These are phyloP conservation scores for Encarsia formosa DNA, from an alignment of 2,888 invertebrate genomes.

Conservation along the genomic window DNA sequence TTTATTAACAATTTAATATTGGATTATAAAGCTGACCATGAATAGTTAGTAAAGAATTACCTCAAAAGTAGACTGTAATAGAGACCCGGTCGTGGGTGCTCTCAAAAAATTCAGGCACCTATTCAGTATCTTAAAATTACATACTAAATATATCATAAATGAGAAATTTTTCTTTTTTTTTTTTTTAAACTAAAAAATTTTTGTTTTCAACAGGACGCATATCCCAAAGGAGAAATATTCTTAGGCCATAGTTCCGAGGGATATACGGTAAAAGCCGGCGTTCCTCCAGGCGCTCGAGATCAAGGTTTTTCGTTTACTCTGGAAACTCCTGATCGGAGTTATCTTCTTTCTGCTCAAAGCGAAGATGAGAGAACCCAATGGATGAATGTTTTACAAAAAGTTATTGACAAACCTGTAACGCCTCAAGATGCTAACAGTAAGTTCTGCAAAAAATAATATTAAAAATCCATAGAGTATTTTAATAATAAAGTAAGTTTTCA, in stretches of 20 bases:
- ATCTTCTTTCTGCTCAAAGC: conserved; percentile 70
- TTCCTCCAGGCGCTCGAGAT: conserved; percentile 66
- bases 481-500: conserved; percentile 3
- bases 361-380: conserved; percentile 76
- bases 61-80: too few relatives aligned
- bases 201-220: conserved; percentile 62
- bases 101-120: too few relatives aligned
- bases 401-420: conserved; percentile 70
- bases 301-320: conserved; percentile 79
- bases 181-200: too few relatives aligned
- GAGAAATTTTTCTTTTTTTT: too few relatives aligned
- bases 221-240: conserved; percentile 88
- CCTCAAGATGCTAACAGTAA: conserved; percentile 74
- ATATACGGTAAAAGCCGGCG: conserved; percentile 68
- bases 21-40: too few relatives aligned
- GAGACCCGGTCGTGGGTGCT: too few relatives aligned
- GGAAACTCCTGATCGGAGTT: conserved; percentile 74
- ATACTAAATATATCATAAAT: too few relatives aligned
- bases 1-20: too few relatives aligned
- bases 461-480: too few relatives aligned
- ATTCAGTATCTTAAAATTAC: too few relatives aligned
- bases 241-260: conserved; percentile 75
- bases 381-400: conserved; percentile 72
- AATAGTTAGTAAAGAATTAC: too few relatives aligned
- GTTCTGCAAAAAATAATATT: conserved; percentile 32